phyloP scores from a whole-genome alignment of 2,888 invertebrate genomes.

The Scaptomyza polygonia region DNA sequence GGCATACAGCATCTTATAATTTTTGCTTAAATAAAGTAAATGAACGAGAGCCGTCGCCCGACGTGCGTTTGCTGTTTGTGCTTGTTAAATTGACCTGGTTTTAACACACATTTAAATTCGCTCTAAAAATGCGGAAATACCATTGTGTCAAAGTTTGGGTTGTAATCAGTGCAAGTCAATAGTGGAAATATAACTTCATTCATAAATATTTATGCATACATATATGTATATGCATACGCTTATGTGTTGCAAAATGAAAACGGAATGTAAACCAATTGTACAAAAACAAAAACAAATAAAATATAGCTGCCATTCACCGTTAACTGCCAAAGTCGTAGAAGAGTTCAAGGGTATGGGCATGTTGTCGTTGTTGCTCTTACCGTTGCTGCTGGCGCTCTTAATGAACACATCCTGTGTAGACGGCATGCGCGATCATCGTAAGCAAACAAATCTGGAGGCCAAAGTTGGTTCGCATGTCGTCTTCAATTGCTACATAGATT shows the following conservation, averaged over 20 bases:
- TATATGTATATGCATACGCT: too few relatives aligned
- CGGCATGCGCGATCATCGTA: conserved; percentile 77
- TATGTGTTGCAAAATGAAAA: conserved; percentile 40
- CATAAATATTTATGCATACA: too few relatives aligned
- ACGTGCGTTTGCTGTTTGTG: conserved; percentile 10
- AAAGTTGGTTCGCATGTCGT: conserved; percentile 84
- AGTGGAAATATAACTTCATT: too few relatives aligned
- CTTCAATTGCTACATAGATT: conserved; percentile 88
- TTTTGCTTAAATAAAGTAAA: conserved; percentile 18
- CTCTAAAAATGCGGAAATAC: conserved; percentile 29
- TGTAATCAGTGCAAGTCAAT: conserved; percentile 2
- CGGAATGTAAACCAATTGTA: conserved; percentile 23
- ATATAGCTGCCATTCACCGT: conserved; percentile 20
- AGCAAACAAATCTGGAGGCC: conserved; percentile 82
- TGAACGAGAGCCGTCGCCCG: background rate
- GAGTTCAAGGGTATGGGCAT: conserved; percentile 14
- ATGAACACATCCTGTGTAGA: conserved; percentile 83
- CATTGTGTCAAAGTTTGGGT: background rate
- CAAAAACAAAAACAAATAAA: conserved; percentile 1
- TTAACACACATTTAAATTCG: conserved; percentile 32
- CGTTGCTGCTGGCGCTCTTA: conserved; percentile 68
- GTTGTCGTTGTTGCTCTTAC: conserved; percentile 3
- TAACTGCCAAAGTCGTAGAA: conserved; percentile 37
- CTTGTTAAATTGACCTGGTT: conserved; percentile 70
- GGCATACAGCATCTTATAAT: conserved; percentile 4